These are phyloP conservation scores for Panurus biarmicus DNA, from an alignment of 2,113 vertebrate species.

Conservation along the genomic window DNA sequence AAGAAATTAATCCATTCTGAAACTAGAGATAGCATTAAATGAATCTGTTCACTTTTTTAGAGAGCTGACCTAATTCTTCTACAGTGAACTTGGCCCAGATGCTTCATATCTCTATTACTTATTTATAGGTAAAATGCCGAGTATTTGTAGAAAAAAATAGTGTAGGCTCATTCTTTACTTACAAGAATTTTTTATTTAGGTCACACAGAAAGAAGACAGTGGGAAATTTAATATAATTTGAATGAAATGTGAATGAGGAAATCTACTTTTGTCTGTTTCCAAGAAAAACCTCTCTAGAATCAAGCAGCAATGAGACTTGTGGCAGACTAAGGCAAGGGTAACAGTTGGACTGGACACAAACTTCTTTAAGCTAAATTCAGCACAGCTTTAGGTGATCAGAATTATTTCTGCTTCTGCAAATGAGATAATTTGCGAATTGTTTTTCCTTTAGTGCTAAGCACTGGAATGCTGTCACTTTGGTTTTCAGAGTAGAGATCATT, in stretches of 20 bases:
- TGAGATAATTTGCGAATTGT: background rate
- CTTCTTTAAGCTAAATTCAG: background rate
- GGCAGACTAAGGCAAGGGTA: background rate
- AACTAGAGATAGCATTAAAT: background rate
- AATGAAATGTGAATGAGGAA: background rate
- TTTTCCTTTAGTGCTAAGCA: background rate
- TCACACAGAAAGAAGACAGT: background rate
- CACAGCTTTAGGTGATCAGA: background rate
- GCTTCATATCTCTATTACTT: background rate
- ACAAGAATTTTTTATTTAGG: background rate
- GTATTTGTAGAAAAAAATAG: slow-evolving; percentile 2
- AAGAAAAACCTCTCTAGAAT: background rate
- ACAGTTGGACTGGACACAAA: background rate
- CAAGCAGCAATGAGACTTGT: background rate
- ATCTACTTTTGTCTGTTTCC: background rate
- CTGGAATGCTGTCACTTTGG: background rate
- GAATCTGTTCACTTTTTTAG: background rate
- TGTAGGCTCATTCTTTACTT: background rate
- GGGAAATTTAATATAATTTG: background rate
- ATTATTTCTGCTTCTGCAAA: background rate
- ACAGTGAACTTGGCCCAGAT: background rate
- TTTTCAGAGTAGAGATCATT: background rate
- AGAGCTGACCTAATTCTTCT: background rate
- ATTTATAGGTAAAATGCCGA: slow-evolving; percentile 14
- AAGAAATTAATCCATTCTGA: background rate